A percentile compares a stretch with the other conserved stretches of the same genome.
phyloP scores from a whole-genome alignment of 1,140 invertebrate species.

The Aphelenchoides besseyi region DNA sequence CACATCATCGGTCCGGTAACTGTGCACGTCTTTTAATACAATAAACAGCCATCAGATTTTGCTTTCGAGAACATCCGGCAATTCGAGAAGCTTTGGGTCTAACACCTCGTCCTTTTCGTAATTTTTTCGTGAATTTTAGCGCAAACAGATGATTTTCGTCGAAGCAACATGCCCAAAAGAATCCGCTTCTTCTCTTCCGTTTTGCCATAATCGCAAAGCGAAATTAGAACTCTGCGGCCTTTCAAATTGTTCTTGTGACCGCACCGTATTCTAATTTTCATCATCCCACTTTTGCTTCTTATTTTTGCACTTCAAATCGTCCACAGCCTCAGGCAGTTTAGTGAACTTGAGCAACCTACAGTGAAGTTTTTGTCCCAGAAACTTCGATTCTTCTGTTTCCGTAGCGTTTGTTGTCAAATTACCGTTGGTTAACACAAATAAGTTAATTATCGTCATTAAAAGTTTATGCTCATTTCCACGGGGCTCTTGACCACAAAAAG shows the following conservation, averaged over 20 bases:
- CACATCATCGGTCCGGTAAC: too few species aligned
- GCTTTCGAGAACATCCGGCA: neutral
- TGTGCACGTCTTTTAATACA: neutral
- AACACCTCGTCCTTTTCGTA: neutral
- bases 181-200: neutral
- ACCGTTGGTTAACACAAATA: neutral
- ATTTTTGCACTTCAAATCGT: neutral
- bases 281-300: neutral
- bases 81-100: neutral
- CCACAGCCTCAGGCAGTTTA: neutral
- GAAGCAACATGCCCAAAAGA: neutral
- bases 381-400: neutral
- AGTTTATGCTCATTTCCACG: too few species aligned
- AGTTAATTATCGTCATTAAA: too few species aligned
- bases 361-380: neutral
- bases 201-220: neutral
- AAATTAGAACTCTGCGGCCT: neutral
- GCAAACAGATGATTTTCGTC: conserved; percentile 3
- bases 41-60: neutral
- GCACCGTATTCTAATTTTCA: conserved; percentile 6
- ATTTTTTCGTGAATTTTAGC: neutral
- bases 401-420: neutral
- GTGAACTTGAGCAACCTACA: neutral
- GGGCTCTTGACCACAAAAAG: too few species aligned
- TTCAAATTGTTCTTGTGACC: neutral